Evolutionary conservation across 35 echinoderm and acorn worm species (phyloP).

Genomic region (Diadema setosum): DNA sequence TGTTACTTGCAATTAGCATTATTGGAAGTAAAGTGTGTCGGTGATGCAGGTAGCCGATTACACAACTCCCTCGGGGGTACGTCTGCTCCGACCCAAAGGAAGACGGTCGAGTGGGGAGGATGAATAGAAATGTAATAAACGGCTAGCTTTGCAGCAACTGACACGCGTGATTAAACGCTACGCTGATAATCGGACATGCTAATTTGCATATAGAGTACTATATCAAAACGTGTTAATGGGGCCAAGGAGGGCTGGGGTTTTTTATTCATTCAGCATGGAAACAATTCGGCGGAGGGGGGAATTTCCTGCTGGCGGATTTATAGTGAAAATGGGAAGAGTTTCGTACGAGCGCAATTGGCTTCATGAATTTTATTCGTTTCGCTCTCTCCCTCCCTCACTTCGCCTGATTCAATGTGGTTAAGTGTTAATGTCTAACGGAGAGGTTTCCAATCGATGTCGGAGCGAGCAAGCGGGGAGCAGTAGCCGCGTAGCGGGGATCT

Average conservation of each 20-base stretch:
- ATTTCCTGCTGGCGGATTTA: no score
- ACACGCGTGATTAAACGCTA: slow-evolving; percentile 20
- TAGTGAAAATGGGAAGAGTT: no score
- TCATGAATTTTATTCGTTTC: no score
- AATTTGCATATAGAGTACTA: not conserved
- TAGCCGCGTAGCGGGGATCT: no score
- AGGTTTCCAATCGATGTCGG: no score
- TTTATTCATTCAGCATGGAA: no score
- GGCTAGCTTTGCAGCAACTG: not conserved
- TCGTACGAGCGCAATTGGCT: no score
- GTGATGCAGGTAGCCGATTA: not conserved
- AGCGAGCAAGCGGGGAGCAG: not conserved
- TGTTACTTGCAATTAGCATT: slow-evolving; percentile 30
- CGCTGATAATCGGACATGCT: slow-evolving; percentile 7
- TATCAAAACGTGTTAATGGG: not conserved
- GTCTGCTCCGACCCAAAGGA: not conserved
- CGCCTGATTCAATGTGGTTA: no score
- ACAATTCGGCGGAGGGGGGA: no score
- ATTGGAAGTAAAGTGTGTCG: slow-evolving; percentile 1
- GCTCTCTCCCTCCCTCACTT: no score
- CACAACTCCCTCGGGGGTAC: slow-evolving; percentile 2
- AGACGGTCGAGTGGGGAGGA: not conserved
- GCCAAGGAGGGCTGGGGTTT: no score
- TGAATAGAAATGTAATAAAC: slow-evolving; percentile 26
- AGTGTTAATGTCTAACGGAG: no score